These are phyloP conservation scores for Solenopsis invicta DNA, from an alignment of 1,140 invertebrate species.

Conservation along the genomic window DNA sequence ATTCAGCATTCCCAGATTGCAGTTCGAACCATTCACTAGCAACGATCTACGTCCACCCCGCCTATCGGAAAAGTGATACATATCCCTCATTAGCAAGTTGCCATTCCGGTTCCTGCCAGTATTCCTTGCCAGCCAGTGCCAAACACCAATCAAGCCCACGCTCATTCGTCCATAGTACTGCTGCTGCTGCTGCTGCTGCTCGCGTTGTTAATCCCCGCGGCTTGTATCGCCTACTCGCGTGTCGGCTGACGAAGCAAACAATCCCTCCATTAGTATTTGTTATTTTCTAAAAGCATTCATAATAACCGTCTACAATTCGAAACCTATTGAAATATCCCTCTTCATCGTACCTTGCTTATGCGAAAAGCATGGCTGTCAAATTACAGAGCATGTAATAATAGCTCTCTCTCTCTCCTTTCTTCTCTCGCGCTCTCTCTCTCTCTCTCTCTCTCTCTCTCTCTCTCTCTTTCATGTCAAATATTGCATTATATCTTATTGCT, in stretches of 20 bases:
- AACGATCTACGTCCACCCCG: conserved; percentile 68
- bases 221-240: background rate
- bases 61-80: conserved; percentile 77
- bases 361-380: background rate
- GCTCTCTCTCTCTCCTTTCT: too few species aligned
- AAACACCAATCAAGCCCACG: conserved; percentile 60
- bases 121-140: conserved; percentile 68
- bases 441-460: too few species aligned
- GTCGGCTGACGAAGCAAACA: conserved; percentile 44
- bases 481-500: conserved; percentile 16
- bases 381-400: background rate
- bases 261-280: conserved; percentile 30
- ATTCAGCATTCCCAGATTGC: conserved; percentile 77
- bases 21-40: conserved; percentile 73
- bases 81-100: conserved; percentile 76
- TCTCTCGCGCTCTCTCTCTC: too few species aligned
- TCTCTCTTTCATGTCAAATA: background rate
- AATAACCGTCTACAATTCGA: conserved; percentile 16
- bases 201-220: background rate
- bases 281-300: conserved; percentile 42
- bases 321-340: background rate
- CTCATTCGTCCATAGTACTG: conserved; percentile 34
- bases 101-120: conserved; percentile 74
- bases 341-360: background rate
- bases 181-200: background rate